phyloP scores from a whole-genome alignment of 2,888 invertebrate species.

The Napeogenes sylphis region DNA sequence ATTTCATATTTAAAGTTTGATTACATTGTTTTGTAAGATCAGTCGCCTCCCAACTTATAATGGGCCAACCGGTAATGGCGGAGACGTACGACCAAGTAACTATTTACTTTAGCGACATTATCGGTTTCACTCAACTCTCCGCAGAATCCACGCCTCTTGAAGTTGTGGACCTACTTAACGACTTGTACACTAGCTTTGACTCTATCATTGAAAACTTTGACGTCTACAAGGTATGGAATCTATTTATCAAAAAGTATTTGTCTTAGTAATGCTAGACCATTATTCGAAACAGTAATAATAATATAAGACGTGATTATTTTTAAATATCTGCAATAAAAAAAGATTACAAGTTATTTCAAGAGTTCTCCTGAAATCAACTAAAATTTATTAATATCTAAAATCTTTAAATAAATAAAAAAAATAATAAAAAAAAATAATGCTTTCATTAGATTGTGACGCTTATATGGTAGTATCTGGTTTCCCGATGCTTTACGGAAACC shows the following conservation, averaged over 20 bases:
- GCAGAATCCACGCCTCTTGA: conserved; percentile 94
- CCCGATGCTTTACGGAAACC: conserved; percentile 92
- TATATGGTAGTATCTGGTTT: conserved; percentile 94
- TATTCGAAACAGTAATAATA: too few relatives aligned
- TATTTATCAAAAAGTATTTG: not conserved
- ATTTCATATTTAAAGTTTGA: conserved; percentile 8
- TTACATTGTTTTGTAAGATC: conserved; percentile 68
- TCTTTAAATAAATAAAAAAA: too few relatives aligned
- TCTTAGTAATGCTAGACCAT: too few relatives aligned
- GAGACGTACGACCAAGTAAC: conserved; percentile 96
- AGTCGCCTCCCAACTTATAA: conserved; percentile 94
- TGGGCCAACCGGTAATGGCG: conserved; percentile 91
- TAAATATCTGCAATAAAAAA: too few relatives aligned
- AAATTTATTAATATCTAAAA: not conserved
- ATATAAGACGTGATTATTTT: too few relatives aligned
- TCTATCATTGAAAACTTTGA: conserved; percentile 97
- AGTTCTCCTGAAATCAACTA: not conserved
- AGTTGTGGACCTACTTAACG: conserved; percentile 96
- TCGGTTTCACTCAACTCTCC: conserved; percentile 93
- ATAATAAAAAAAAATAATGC: not conserved
- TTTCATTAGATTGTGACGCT: conserved; percentile 85
- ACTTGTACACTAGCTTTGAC: conserved; percentile 98
- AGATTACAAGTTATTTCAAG: too few relatives aligned
- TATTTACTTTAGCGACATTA: conserved; percentile 98
- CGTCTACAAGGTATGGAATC: conserved; percentile 89